phyloP scores from a whole-genome alignment of 2,888 invertebrate species.

The Pachliopta kotzebuea region DNA sequence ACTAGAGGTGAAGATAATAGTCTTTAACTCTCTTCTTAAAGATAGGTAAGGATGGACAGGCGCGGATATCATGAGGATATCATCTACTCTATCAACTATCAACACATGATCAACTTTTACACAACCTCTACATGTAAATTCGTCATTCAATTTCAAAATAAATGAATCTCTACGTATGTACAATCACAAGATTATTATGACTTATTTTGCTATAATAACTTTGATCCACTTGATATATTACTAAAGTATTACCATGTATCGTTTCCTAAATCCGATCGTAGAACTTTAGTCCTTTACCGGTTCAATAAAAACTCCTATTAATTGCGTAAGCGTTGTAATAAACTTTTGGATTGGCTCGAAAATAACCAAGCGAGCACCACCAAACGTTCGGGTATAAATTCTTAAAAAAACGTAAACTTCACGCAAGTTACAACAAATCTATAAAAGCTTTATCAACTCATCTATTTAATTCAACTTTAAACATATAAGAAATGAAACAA shows the following conservation, averaged over 20 bases:
- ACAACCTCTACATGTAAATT: too few species aligned
- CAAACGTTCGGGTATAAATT: conserved; percentile 66
- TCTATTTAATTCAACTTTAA: conserved; percentile 41
- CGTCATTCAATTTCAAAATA: too few species aligned
- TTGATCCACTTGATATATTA: neutral
- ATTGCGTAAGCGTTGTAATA: conserved; percentile 78
- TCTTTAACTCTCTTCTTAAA: too few species aligned
- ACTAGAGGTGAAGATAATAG: too few species aligned
- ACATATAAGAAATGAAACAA: conserved; percentile 48
- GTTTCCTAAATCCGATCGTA: conserved; percentile 56
- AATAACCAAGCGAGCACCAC: conserved; percentile 68
- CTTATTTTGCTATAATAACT: too few species aligned
- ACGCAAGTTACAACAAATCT: conserved; percentile 33
- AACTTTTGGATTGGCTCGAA: conserved; percentile 77
- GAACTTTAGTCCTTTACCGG: conserved; percentile 72
- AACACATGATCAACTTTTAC: too few species aligned
- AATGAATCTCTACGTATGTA: too few species aligned
- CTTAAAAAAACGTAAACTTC: conserved; percentile 78
- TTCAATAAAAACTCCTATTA: conserved; percentile 77
- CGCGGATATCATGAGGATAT: too few species aligned
- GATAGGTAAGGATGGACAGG: too few species aligned
- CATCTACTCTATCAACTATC: too few species aligned
- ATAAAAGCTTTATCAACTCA: conserved; percentile 43
- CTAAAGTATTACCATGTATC: neutral
- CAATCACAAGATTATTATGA: too few species aligned